Evolutionary conservation across 2,113 vertebrate genomes (phyloP).

Genomic region (Varanus komodoensis): DNA sequence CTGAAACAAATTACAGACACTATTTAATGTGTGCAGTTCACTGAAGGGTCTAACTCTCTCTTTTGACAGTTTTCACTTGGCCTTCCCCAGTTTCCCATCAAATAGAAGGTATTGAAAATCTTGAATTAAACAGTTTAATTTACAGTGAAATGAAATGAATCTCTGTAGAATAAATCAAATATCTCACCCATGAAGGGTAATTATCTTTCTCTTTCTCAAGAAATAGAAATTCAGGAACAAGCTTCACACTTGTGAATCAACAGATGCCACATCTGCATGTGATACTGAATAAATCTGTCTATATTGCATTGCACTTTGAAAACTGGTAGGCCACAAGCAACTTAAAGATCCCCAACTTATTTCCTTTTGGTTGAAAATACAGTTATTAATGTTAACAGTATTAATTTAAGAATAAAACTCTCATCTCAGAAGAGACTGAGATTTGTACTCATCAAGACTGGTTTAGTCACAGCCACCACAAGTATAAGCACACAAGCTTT

Average conservation of each 20-base stretch:
- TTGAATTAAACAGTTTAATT: conserved; percentile 75
- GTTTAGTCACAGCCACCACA: conserved; percentile 6
- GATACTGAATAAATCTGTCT: conserved; percentile 34
- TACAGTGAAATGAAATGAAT: conserved; percentile 74
- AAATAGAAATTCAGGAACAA: conserved; percentile 60
- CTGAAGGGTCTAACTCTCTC: conserved; percentile 33
- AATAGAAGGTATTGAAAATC: conserved; percentile 66
- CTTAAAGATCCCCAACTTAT: neutral
- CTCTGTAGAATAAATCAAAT: conserved; percentile 74
- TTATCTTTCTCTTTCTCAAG: conserved; percentile 71
- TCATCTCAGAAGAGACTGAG: conserved; percentile 16
- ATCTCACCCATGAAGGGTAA: conserved; percentile 73
- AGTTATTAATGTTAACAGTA: conserved; percentile 41
- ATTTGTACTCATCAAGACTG: neutral
- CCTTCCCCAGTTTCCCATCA: conserved; percentile 50
- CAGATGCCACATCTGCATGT: conserved; percentile 49
- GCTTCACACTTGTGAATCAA: conserved; percentile 48
- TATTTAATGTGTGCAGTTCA: conserved; percentile 60
- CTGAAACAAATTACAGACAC: conserved; percentile 61
- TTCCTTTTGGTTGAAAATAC: neutral
- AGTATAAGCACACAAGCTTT: conserved; percentile 12
- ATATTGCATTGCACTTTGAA: conserved; percentile 36
- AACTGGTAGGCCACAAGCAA: conserved; percentile 31
- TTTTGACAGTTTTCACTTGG: conserved; percentile 55
- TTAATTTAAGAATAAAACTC: conserved; percentile 43